Conservation (phyloP, 1,140 invertebrate genomes). For the Heliothis subflexa region DNA sequence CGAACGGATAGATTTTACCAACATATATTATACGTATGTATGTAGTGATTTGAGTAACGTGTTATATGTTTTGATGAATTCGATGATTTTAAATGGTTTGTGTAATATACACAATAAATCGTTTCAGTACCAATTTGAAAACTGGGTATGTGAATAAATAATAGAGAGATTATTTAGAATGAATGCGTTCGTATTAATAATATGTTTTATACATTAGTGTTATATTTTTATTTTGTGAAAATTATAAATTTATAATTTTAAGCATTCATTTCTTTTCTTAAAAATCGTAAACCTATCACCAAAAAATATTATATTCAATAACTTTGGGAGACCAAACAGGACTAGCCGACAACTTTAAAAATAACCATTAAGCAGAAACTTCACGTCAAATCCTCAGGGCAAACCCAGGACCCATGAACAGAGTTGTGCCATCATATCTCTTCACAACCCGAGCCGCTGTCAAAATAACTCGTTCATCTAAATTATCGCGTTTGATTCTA, state of each 20-base stretch:
- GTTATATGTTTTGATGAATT: not conserved
- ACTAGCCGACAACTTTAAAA: not conserved
- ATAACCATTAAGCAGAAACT: not conserved
- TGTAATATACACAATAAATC: too few relatives aligned
- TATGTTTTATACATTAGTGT: too few relatives aligned
- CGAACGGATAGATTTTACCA: not conserved
- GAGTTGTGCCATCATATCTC: constrained; percentile 25
- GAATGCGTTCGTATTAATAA: too few relatives aligned
- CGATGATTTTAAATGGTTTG: not conserved
- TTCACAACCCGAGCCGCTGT: constrained; percentile 32
- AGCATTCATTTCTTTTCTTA: too few relatives aligned
- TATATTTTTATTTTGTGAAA: too few relatives aligned
- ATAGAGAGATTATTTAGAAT: too few relatives aligned
- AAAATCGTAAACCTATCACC: too few relatives aligned
- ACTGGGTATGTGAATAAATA: too few relatives aligned
- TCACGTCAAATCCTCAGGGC: not conserved
- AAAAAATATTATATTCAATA: not conserved
- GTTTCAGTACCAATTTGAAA: not conserved
- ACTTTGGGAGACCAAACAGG: not conserved
- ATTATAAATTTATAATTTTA: too few relatives aligned
- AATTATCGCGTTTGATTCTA: constrained; percentile 44
- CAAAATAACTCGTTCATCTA: constrained; percentile 44
- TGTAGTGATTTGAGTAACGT: not conserved
- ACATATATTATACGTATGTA: too few relatives aligned
- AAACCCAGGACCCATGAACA: not conserved